Percentiles rank a stretch among this genome's conserved stretches.
phyloP scores from a whole-genome alignment of 2,113 vertebrate genomes.

The Tetrao urogallus region DNA sequence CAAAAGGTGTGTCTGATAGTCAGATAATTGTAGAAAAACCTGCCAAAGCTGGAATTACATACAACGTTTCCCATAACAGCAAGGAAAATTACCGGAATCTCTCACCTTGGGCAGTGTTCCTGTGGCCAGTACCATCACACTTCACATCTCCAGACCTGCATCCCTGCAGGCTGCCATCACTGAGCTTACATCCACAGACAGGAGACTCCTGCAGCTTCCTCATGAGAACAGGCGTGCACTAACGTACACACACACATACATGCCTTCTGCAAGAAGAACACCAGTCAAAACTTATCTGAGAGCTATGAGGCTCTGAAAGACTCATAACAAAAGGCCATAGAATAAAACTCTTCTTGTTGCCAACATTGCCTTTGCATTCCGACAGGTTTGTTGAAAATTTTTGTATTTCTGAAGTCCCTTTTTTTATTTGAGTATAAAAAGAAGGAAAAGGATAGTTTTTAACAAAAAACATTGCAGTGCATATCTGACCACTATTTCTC shows the following conservation, averaged over 20 bases:
- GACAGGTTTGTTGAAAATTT: background rate
- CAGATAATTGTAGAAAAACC: background rate
- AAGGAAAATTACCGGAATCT: conserved; percentile 4
- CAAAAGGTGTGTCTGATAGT: background rate
- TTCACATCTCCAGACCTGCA: background rate
- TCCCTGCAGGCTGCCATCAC: background rate
- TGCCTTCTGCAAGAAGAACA: background rate
- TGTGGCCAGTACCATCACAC: fast-evolving
- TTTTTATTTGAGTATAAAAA: background rate
- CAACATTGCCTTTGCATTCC: background rate
- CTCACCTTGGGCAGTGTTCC: background rate
- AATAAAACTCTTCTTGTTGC: fast-evolving
- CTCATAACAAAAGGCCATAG: background rate
- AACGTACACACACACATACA: fast-evolving
- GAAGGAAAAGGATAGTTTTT: background rate
- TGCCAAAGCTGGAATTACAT: conserved; percentile 26
- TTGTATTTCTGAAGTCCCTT: background rate
- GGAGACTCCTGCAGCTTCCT: background rate
- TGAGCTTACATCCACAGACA: background rate
- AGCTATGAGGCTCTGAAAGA: background rate
- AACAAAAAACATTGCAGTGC: background rate
- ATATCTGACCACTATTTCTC: background rate
- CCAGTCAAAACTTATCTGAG: background rate
- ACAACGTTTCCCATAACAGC: background rate
- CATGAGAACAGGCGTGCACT: background rate